phyloP scores from a whole-genome alignment of 2,888 invertebrate species.

The Hypercompe scribonia region DNA sequence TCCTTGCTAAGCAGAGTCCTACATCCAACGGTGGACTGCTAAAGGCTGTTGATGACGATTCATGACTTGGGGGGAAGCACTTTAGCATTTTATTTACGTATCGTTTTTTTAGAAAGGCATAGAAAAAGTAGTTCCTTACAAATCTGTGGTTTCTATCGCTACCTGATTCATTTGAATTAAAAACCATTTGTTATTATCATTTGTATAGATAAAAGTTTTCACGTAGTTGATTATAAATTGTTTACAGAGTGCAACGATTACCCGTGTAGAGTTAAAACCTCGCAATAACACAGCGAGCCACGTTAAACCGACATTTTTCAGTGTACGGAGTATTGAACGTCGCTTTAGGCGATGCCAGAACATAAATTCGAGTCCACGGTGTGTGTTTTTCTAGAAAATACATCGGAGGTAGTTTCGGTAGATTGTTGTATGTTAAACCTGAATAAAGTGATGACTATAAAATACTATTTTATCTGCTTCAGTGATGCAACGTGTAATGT shows the following conservation, averaged over 20 bases:
- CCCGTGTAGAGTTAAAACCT: conserved; percentile 9
- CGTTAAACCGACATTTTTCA: conserved; percentile 26
- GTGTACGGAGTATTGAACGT: conserved; percentile 21
- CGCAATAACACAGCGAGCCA: conserved; percentile 18
- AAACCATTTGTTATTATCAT: not conserved
- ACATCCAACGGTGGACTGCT: too few species aligned
- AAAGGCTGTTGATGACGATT: too few species aligned
- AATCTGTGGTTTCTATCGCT: too few species aligned
- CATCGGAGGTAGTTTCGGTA: conserved; percentile 16
- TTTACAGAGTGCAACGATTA: conserved; percentile 18
- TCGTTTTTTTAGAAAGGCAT: too few species aligned
- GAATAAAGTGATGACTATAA: not conserved
- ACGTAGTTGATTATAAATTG: conserved; percentile 7
- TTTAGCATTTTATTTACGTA: too few species aligned
- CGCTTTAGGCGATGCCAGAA: conserved; percentile 24
- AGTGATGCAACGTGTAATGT: not conserved
- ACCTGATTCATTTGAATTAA: not conserved
- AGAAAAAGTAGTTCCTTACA: too few species aligned
- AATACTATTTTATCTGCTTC: not conserved
- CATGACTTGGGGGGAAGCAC: too few species aligned
- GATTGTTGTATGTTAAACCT: conserved; percentile 7
- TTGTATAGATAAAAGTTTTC: not conserved
- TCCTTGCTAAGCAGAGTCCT: too few species aligned
- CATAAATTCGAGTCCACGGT: conserved; percentile 23
- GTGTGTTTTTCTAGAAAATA: conserved; percentile 21